Conservation (phyloP, 2,888 invertebrate species). For the Apamea epomidion region DNA sequence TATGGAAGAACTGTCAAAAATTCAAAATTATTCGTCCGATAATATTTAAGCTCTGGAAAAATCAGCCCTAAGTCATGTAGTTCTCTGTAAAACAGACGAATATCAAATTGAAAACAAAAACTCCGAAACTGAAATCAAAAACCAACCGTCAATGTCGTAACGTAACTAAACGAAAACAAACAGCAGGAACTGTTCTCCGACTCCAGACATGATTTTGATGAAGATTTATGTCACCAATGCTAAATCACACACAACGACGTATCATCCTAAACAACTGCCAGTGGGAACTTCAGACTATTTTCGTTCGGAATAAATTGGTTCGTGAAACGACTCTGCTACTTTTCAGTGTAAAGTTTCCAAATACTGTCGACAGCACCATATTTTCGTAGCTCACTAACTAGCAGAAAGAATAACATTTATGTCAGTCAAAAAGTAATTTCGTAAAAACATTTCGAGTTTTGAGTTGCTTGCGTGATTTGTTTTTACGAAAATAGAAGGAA, state of each 20-base stretch:
- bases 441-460: conserved; percentile 74
- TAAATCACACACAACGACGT: conserved; percentile 77
- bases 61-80: too few relatives aligned
- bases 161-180: conserved; percentile 48
- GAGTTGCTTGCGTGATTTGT: conserved; percentile 68
- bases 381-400: conserved; percentile 81
- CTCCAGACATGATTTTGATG: conserved; percentile 77
- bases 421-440: conserved; percentile 84
- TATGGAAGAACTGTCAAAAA: too few relatives aligned
- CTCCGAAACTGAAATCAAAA: neutral
- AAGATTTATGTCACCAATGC: conserved; percentile 82
- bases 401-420: conserved; percentile 82
- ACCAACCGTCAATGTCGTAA: neutral
- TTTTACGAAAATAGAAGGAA: conserved; percentile 68
- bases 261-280: conserved; percentile 78
- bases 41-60: too few relatives aligned
- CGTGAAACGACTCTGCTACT: conserved; percentile 78
- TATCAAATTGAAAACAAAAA: neutral
- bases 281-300: conserved; percentile 76
- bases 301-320: conserved; percentile 79
- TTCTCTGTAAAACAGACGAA: neutral
- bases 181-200: conserved; percentile 48
- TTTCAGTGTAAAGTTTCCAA: conserved; percentile 86
- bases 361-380: conserved; percentile 81
- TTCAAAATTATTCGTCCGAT: too few relatives aligned